A percentile compares a stretch with the other conserved stretches of the same genome.
Evolutionary conservation across 2,797 vertebrate genomes (phyloP).

Genomic region (Threskiornis aethiopicus): DNA sequence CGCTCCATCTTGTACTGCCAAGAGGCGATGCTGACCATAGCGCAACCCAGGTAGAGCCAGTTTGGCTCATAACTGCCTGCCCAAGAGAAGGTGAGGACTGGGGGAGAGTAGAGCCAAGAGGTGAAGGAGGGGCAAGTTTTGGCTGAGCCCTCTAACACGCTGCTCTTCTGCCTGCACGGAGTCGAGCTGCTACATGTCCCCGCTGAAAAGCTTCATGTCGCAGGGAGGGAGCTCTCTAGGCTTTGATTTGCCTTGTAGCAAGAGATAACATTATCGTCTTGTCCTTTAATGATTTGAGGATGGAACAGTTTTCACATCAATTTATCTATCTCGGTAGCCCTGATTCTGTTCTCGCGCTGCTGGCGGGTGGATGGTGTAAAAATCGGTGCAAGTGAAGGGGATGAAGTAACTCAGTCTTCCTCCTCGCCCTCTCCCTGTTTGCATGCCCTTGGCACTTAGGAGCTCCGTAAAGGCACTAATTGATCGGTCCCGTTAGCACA

Average conservation of each 20-base stretch:
- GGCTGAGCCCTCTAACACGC: accelerated
- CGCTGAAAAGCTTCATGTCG: accelerated
- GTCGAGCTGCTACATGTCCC: neutral
- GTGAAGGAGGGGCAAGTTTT: accelerated
- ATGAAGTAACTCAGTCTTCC: neutral
- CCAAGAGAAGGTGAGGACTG: neutral
- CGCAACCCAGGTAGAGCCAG: accelerated
- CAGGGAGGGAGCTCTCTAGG: neutral
- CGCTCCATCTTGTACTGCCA: accelerated
- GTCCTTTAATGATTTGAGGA: neutral
- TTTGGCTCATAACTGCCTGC: neutral
- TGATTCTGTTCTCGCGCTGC: neutral
- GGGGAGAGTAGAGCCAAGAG: neutral
- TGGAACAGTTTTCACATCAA: neutral
- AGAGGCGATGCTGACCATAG: neutral
- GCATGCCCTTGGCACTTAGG: neutral
- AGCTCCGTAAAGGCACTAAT: neutral
- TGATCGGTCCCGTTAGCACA: neutral
- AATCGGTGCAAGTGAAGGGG: accelerated
- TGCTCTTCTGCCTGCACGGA: accelerated
- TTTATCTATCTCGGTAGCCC: neutral
- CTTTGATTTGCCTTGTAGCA: slow-evolving; percentile 8
- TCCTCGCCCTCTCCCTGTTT: neutral
- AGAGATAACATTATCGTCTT: neutral
- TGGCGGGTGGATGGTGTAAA: accelerated